Conservation (phyloP, 1,140 invertebrate species). For the Epicauta chinensis region DNA sequence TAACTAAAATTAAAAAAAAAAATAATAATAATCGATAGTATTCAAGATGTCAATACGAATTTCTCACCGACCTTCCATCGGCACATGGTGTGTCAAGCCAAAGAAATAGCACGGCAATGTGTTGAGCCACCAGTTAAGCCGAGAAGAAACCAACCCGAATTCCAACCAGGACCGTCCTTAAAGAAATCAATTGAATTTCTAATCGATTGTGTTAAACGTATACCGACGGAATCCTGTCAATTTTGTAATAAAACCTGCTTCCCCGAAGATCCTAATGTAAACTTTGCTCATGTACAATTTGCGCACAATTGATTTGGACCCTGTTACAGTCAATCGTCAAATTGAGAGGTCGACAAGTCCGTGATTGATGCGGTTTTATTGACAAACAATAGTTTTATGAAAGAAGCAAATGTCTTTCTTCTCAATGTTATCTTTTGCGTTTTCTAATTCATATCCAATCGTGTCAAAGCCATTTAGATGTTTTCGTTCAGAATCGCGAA, state of each 20-base stretch:
- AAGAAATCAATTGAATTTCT: slow-evolving; percentile 56
- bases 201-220: slow-evolving; percentile 53
- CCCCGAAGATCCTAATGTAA: slow-evolving; percentile 51
- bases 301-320: too few relatives aligned
- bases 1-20: too few relatives aligned
- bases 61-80: slow-evolving; percentile 57
- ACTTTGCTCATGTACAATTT: too few relatives aligned
- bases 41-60: slow-evolving; percentile 56
- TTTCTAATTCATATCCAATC: too few relatives aligned
- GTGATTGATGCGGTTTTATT: too few relatives aligned
- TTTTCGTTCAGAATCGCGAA: too few relatives aligned
- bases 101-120: slow-evolving; percentile 63
- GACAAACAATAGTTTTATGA: too few relatives aligned
- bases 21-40: slow-evolving; percentile 39
- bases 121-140: slow-evolving; percentile 61
- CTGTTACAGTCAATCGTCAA: too few relatives aligned
- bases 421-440: too few relatives aligned
- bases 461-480: too few relatives aligned
- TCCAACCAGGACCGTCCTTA: slow-evolving; percentile 57
- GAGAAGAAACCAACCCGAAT: slow-evolving; percentile 46
- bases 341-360: too few relatives aligned
- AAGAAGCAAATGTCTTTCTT: too few relatives aligned
- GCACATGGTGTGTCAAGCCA: slow-evolving; percentile 59
- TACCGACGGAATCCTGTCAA: slow-evolving; percentile 58
- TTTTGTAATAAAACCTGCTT: slow-evolving; percentile 57